phyloP scores from a whole-genome alignment of 2,113 vertebrate genomes.

The Echinops telfairi region DNA sequence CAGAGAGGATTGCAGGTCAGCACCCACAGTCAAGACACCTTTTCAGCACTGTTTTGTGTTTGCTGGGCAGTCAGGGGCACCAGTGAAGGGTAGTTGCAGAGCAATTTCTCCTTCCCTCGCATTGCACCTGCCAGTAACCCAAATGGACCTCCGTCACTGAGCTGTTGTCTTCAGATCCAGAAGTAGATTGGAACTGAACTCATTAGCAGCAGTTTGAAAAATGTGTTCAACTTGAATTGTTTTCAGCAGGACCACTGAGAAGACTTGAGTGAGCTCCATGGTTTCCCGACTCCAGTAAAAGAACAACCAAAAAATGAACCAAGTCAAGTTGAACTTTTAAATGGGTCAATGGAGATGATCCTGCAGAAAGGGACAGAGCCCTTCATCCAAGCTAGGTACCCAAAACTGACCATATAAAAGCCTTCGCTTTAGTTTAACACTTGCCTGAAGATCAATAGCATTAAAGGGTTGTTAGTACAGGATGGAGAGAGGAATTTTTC shows the following conservation, averaged over 20 bases:
- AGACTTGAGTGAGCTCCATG: not conserved
- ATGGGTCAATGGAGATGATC: not conserved
- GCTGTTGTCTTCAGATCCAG: not conserved
- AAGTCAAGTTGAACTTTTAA: not conserved
- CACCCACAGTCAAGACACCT: fast-evolving
- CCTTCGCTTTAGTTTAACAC: not conserved
- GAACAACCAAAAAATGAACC: not conserved
- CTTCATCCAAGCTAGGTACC: not conserved
- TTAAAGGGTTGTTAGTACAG: not conserved
- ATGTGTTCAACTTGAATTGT: not conserved
- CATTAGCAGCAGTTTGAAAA: not conserved
- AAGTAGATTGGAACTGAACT: not conserved
- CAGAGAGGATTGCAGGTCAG: fast-evolving
- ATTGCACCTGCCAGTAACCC: not conserved
- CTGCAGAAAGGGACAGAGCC: not conserved
- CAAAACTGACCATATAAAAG: not conserved
- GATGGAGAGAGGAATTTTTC: not conserved
- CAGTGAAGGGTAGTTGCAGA: fast-evolving
- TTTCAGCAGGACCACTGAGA: not conserved
- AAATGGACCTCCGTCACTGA: fast-evolving
- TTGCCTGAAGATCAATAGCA: too few species aligned
- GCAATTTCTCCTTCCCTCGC: not conserved
- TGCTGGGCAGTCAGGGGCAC: not conserved
- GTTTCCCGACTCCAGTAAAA: not conserved
- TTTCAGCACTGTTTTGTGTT: not conserved